Percentiles rank a stretch among this genome's conserved stretches.
phyloP scores from a whole-genome alignment of 2,888 invertebrate species.

The Chrysolina americana region DNA sequence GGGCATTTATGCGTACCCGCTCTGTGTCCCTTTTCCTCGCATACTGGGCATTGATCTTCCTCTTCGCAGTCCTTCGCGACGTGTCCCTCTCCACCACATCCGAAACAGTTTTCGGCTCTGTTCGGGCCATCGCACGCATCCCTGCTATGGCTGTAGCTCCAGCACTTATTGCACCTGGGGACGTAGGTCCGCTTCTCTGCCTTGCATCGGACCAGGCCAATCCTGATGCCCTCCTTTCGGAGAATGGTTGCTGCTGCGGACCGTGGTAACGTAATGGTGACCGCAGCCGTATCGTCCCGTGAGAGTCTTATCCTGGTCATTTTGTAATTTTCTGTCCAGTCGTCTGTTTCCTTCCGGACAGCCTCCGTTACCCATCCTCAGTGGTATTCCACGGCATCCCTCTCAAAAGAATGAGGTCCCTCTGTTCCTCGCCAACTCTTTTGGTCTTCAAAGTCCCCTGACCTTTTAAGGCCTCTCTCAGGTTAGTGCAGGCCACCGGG shows the following conservation, averaged over 20 bases:
- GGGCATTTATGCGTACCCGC: not conserved
- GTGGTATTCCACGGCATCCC: not conserved
- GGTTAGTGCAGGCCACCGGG: not conserved
- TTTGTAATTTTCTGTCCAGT: not conserved
- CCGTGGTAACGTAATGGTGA: not conserved
- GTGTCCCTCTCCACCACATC: constrained; percentile 15
- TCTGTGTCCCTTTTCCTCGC: constrained; percentile 3
- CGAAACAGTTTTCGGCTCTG: constrained; percentile 6
- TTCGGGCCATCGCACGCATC: not conserved
- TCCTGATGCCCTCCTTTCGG: not conserved
- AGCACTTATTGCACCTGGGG: not conserved
- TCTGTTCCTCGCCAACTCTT: not conserved
- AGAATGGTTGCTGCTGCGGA: not conserved
- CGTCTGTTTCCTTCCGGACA: not conserved
- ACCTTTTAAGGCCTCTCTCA: not conserved
- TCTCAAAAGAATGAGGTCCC: not conserved
- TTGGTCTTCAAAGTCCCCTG: not conserved
- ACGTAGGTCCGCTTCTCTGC: not conserved
- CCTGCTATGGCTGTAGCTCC: not conserved
- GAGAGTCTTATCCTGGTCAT: not conserved
- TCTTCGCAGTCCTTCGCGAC: constrained; percentile 7
- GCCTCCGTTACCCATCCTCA: not conserved
- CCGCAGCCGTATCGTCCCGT: not conserved
- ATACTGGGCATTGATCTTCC: constrained; percentile 1
- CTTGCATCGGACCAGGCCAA: not conserved